Evolutionary conservation across 2,113 vertebrate genomes (phyloP).

Genomic region (Spermophilus dauricus): DNA sequence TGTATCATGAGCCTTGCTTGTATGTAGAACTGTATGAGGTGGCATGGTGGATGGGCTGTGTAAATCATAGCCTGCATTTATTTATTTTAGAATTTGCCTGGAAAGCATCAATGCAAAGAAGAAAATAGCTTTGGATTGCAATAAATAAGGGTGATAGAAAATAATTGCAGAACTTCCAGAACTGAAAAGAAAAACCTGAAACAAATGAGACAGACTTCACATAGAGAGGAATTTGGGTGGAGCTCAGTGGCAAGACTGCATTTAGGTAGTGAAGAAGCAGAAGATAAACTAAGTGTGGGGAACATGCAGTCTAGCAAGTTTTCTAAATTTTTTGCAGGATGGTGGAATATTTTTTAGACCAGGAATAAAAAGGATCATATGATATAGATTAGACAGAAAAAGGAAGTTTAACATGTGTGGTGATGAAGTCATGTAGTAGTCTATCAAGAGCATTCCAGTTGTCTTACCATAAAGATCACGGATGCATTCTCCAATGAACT

Average conservation of each 20-base stretch:
- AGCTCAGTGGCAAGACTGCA: background rate
- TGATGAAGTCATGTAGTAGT: background rate
- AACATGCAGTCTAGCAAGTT: background rate
- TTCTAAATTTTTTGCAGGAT: background rate
- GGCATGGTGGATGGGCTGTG: background rate
- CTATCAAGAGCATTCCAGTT: background rate
- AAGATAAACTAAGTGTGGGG: background rate
- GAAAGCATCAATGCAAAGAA: background rate
- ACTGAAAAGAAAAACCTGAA: background rate
- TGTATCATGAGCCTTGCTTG: background rate
- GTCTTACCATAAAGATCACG: background rate
- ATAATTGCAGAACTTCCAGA: background rate
- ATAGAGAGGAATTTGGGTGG: background rate
- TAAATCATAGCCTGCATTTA: background rate
- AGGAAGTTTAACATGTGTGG: background rate
- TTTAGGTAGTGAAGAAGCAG: background rate
- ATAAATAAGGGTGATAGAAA: background rate
- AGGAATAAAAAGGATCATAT: background rate
- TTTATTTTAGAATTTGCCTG: background rate
- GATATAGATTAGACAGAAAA: background rate
- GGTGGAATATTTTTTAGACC: background rate
- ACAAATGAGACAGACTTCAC: background rate
- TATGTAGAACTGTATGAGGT: background rate
- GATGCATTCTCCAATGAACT: background rate
- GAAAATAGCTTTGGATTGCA: background rate